Percentiles rank a stretch among this genome's conserved stretches.
phyloP scores from a whole-genome alignment of 2,113 vertebrate genomes.

The Epinephelus fuscoguttatus region DNA sequence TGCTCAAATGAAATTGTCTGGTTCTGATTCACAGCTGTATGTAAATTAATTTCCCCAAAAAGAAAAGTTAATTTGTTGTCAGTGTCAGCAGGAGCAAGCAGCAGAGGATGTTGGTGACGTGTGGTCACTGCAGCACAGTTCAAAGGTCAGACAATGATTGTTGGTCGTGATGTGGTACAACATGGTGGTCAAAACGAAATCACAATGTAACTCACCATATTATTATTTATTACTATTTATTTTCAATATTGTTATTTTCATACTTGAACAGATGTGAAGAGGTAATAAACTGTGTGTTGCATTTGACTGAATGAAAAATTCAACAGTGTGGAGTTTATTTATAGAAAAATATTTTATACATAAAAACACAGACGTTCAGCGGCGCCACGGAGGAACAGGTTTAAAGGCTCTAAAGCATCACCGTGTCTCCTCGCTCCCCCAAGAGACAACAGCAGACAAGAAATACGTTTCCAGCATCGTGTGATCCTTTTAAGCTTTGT shows the following conservation, averaged over 20 bases:
- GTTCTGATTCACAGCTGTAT: conserved; percentile 17
- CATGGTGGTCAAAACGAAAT: conserved; percentile 32
- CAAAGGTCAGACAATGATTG: not conserved
- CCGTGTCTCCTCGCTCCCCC: conserved; percentile 38
- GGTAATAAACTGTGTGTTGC: conserved; percentile 68
- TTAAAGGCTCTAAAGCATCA: conserved; percentile 31
- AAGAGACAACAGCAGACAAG: conserved; percentile 38
- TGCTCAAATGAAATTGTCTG: not conserved
- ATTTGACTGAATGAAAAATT: conserved; percentile 62
- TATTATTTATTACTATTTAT: conserved; percentile 81
- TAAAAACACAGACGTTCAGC: not conserved
- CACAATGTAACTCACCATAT: conserved; percentile 44
- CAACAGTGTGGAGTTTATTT: conserved; percentile 56
- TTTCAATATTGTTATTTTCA: conserved; percentile 73
- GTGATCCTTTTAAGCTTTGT: conserved; percentile 68
- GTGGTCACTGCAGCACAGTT: conserved; percentile 41
- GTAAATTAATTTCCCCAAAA: conserved; percentile 2
- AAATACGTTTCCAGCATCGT: conserved; percentile 56
- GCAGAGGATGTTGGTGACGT: not conserved
- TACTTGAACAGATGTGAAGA: conserved; percentile 69
- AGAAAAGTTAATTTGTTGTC: not conserved
- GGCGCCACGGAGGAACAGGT: not conserved
- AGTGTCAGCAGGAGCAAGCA: conserved; percentile 18
- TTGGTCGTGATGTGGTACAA: conserved; percentile 21
- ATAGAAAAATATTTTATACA: not conserved